Base-by-base conservation (phyloP, 2,113 vertebrate species). In the Stigmatopora nigra region DNA sequence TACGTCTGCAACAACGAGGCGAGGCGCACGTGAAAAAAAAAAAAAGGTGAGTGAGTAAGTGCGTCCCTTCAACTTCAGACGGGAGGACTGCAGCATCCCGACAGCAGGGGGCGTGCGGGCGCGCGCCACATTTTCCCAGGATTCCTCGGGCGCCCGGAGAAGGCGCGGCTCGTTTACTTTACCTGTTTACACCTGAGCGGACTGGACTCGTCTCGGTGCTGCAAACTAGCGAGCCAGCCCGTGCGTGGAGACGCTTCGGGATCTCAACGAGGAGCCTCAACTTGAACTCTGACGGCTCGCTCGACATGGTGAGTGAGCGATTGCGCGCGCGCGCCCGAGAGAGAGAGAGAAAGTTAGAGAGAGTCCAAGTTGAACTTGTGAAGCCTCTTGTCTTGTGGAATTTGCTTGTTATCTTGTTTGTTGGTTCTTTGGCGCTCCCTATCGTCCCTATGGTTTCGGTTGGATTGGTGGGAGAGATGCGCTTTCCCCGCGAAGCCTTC, bases 151-250 rank as follows among this genome's bases (percentile, higher is more conserved):
- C 25, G 25, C 25, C 25, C 25, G 63, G 58, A 11, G 63, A 2
- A 14, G 41, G 12, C 19, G 56, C 58, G 65, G 71, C 63, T 56
- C 80, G 78, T 19, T 64, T 77, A 69, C 76, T 53, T 61, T 64
- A 91, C 88, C 88, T 90, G 90, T 64, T 83, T 71, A 76, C 83
- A 89, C 90, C 86, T 84, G 90, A 73, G 66, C 44, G 36, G 61
- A 73, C 38, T 73, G 53, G 64, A 78, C 76, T 69, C n/a, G 13
- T 9, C 41, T 61, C 16, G 8, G 60, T 20, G 11, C 63, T 75
- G 62, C 64, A 73, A 73, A 66, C 60, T 57, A 67, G 64, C 65
- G 25, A 61, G 59, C 55, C 17, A 25, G 14, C 12, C 38, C 55
- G 51, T 44, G 15, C 55, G 51, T 44, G 15, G 19, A n/a, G 35